phyloP scores from a whole-genome alignment of 2,888 invertebrate genomes.

The Matsumyia berberina region DNA sequence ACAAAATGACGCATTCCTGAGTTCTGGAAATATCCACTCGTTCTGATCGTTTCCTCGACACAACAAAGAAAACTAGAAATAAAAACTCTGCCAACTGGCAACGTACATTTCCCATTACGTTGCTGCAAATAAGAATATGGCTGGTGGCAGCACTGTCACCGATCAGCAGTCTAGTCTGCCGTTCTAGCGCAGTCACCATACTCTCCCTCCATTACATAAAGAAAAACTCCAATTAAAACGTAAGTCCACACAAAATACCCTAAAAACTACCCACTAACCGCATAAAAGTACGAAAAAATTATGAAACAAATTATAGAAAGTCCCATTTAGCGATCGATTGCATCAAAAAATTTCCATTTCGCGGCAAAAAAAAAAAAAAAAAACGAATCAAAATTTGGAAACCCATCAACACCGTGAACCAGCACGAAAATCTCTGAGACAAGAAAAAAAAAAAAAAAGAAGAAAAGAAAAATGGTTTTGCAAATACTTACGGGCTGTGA shows the following conservation, averaged over 20 bases:
- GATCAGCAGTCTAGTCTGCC: slow-evolving; percentile 9
- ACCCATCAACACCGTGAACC: slow-evolving; percentile 8
- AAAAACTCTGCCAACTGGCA: too few relatives aligned
- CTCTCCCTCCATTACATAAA: slow-evolving; percentile 47
- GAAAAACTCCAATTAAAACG: background rate
- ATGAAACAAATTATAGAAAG: slow-evolving; percentile 45
- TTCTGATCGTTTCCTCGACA: too few relatives aligned
- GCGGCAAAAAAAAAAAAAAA: too few relatives aligned
- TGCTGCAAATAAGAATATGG: too few relatives aligned
- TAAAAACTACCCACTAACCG: background rate
- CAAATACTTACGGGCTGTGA: slow-evolving; percentile 86
- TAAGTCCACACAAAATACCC: slow-evolving; percentile 10
- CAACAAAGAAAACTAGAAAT: background rate
- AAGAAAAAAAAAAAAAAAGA: slow-evolving; percentile 9
- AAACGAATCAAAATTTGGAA: slow-evolving; percentile 31
- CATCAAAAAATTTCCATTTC: slow-evolving; percentile 3
- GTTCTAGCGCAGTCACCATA: background rate
- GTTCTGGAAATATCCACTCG: too few relatives aligned
- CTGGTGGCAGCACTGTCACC: background rate
- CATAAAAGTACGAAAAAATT: slow-evolving; percentile 6
- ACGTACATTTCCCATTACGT: too few relatives aligned
- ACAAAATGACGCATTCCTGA: too few relatives aligned
- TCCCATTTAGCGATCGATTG: background rate
- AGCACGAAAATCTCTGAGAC: background rate
- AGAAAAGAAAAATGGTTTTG: slow-evolving; percentile 38